Conservation (phyloP, 2,797 vertebrate genomes). For the Chloroceryle amazona region DNA sequence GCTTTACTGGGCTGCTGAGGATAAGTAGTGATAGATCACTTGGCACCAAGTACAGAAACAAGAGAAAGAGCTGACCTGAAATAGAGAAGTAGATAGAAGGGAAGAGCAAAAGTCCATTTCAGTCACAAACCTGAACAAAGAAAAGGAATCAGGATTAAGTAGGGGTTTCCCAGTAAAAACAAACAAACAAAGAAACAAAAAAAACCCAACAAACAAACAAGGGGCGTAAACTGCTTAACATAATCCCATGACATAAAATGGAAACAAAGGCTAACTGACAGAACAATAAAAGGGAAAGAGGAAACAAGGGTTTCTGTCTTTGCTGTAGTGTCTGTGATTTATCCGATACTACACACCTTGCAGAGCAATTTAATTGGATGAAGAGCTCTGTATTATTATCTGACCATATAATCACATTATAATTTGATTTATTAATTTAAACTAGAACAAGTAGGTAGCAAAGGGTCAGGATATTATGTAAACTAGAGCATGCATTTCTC, state of each 20-base stretch:
- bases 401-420: conserved; percentile 56
- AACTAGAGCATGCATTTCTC: neutral
- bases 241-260: conserved; percentile 40
- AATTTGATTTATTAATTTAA: conserved; percentile 56
- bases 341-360: conserved; percentile 60
- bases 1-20: neutral
- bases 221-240: conserved; percentile 28
- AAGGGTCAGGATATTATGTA: conserved; percentile 19
- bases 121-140: neutral
- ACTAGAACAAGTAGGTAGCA: conserved; percentile 24
- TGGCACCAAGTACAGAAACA: neutral
- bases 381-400: conserved; percentile 60
- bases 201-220: neutral
- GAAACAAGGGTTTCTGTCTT: conserved; percentile 59
- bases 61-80: neutral
- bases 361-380: conserved; percentile 55
- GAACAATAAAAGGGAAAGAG: neutral
- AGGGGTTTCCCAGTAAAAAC: neutral
- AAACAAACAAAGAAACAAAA: neutral
- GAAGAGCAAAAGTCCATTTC: neutral
- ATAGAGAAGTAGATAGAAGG: neutral
- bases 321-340: conserved; percentile 19
- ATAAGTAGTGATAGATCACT: neutral
- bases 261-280: conserved; percentile 50
- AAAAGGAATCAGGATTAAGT: conserved; percentile 10